These are phyloP conservation scores for Anser cygnoides DNA, from an alignment of 2,113 vertebrate species.

Conservation along the genomic window DNA sequence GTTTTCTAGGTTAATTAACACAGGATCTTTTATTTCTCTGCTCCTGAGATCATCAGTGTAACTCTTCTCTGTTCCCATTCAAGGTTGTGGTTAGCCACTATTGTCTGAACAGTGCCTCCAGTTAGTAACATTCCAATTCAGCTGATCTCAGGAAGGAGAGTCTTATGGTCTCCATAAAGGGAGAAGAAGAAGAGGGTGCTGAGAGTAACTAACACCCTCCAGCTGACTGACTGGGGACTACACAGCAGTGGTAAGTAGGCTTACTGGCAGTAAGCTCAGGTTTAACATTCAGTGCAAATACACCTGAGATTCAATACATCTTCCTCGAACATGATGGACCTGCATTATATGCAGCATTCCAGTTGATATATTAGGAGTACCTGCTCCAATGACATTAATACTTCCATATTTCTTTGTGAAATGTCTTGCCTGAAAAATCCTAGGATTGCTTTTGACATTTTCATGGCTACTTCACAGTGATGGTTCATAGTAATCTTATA, in stretches of 20 bases:
- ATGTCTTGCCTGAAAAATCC: conserved; percentile 59
- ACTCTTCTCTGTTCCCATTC: not conserved
- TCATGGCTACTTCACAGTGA: conserved; percentile 62
- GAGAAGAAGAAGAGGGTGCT: not conserved
- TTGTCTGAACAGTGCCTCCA: not conserved
- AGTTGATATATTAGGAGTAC: conserved; percentile 61
- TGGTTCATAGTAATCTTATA: conserved; percentile 60
- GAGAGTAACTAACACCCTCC: not conserved
- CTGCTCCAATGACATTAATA: conserved; percentile 63
- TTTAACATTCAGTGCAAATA: conserved; percentile 44
- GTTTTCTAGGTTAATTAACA: not conserved
- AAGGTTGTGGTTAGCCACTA: accelerated
- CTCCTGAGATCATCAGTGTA: not conserved
- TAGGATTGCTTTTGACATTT: conserved; percentile 71
- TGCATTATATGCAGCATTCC: conserved; percentile 50
- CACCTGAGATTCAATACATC: conserved; percentile 56
- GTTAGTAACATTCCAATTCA: not conserved
- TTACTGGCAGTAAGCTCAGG: not conserved
- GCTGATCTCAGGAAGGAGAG: not conserved
- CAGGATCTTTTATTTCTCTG: not conserved
- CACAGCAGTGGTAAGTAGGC: not conserved
- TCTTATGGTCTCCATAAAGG: not conserved
- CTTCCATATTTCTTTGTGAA: conserved; percentile 70
- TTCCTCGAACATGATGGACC: conserved; percentile 40
- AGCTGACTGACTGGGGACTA: not conserved